These are phyloP conservation scores for Pecten maximus DNA, from an alignment of 2,888 invertebrate species.

Conservation along the genomic window DNA sequence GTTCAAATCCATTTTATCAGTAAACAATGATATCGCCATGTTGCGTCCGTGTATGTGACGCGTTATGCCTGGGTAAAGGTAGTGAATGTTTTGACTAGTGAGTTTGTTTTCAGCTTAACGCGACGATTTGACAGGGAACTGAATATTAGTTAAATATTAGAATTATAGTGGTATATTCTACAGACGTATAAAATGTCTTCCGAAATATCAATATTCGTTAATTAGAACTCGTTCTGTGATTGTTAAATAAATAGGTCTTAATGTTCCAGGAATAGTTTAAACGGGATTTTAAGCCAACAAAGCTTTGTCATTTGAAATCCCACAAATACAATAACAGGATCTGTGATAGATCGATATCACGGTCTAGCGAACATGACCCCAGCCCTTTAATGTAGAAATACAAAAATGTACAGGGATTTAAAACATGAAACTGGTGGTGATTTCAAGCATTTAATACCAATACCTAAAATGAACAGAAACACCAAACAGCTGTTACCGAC, in stretches of 20 bases:
- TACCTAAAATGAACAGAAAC: no score
- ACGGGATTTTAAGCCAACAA: not conserved
- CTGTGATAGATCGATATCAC: not conserved
- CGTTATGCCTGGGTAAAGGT: not conserved
- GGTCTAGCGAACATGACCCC: not conserved
- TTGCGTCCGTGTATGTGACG: not conserved
- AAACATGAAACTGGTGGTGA: not conserved
- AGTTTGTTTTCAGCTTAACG: no score
- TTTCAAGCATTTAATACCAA: not conserved
- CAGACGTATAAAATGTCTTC: no score
- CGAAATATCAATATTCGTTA: no score
- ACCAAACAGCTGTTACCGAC: no score
- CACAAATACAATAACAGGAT: not conserved
- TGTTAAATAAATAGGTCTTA: no score
- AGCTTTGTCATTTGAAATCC: not conserved
- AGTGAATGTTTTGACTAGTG: no score
- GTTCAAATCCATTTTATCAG: not conserved
- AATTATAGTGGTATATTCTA: no score
- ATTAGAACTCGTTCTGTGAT: no score
- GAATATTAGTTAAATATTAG: no score
- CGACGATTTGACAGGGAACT: no score
- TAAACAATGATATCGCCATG: slow-evolving; percentile 22
- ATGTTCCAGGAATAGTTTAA: no score
- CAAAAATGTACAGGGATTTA: not conserved
- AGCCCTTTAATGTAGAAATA: not conserved